These are phyloP conservation scores for Napeogenes sylphis DNA, from an alignment of 2,888 invertebrate genomes.

Conservation along the genomic window DNA sequence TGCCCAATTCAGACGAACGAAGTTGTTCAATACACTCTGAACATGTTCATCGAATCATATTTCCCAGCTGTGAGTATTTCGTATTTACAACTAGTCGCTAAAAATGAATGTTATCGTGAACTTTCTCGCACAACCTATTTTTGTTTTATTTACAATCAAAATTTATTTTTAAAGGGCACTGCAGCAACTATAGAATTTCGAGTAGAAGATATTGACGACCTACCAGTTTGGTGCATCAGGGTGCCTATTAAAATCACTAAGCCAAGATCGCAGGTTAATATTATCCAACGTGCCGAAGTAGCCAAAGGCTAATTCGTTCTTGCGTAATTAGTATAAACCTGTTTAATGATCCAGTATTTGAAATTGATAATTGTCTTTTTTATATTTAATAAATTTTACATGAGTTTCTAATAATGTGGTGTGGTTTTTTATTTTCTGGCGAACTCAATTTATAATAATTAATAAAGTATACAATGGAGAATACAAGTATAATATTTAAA, in stretches of 20 bases:
- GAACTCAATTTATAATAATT: too few species aligned
- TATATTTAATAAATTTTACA: too few species aligned
- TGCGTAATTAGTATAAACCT: not conserved
- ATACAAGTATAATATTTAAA: too few species aligned
- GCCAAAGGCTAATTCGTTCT: constrained; percentile 4
- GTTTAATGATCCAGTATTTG: too few species aligned
- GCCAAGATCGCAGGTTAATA: not conserved
- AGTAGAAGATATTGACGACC: constrained; percentile 34
- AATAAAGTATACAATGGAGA: too few species aligned
- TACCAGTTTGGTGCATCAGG: constrained; percentile 34
- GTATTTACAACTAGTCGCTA: not conserved
- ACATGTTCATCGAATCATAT: constrained; percentile 40
- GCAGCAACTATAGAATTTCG: constrained; percentile 39
- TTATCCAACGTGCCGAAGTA: not conserved
- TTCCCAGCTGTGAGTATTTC: constrained; percentile 42
- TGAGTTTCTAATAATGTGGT: too few species aligned
- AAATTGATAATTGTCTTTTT: too few species aligned
- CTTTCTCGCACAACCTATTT: not conserved
- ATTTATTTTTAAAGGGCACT: constrained; percentile 34
- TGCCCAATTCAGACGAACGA: constrained; percentile 43
- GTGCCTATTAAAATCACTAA: constrained; percentile 26
- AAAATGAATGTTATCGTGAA: not conserved
- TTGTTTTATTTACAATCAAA: not conserved
- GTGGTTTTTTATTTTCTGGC: too few species aligned
- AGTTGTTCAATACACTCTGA: constrained; percentile 38